phyloP scores from a whole-genome alignment of 2,888 invertebrate species.

The Drosophila subquinaria region DNA sequence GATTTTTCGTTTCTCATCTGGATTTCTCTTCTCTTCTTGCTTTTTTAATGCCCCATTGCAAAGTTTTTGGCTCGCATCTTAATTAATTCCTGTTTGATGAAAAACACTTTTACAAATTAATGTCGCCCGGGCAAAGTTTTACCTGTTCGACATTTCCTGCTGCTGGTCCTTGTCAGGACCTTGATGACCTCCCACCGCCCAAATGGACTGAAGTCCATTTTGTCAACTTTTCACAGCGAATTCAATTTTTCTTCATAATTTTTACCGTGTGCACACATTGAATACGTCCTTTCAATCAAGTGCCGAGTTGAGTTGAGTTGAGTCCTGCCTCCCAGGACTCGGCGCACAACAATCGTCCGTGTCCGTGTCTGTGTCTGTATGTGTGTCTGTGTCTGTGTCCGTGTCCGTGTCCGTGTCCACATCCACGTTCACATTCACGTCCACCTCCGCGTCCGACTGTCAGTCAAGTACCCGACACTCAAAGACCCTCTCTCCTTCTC shows the following conservation, averaged over 20 bases:
- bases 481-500: slow-evolving; percentile 30
- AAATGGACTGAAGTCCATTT: slow-evolving; percentile 61
- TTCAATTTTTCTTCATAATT: slow-evolving; percentile 73
- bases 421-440: slow-evolving; percentile 33
- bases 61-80: slow-evolving; percentile 74
- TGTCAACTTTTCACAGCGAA: slow-evolving; percentile 73
- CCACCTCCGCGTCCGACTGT: slow-evolving; percentile 68
- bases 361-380: slow-evolving; percentile 16
- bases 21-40: neutral
- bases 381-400: slow-evolving; percentile 42
- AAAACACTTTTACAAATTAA: slow-evolving; percentile 82
- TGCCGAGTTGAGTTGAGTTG: slow-evolving; percentile 17
- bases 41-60: slow-evolving; percentile 1
- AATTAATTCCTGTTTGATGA: slow-evolving; percentile 85
- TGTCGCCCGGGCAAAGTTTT: slow-evolving; percentile 70
- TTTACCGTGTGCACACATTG: slow-evolving; percentile 71
- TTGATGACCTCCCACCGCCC: slow-evolving; percentile 41
- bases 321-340: slow-evolving; percentile 37
- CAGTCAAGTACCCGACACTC: slow-evolving; percentile 73
- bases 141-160: slow-evolving; percentile 59
- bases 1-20: slow-evolving; percentile 31
- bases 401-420: slow-evolving; percentile 44
- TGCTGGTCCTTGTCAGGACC: slow-evolving; percentile 46
- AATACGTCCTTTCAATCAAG: slow-evolving; percentile 82
- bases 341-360: slow-evolving; percentile 47